Evolutionary conservation across 2,888 invertebrate species (phyloP).

Genomic region (Lasius platythorax): DNA sequence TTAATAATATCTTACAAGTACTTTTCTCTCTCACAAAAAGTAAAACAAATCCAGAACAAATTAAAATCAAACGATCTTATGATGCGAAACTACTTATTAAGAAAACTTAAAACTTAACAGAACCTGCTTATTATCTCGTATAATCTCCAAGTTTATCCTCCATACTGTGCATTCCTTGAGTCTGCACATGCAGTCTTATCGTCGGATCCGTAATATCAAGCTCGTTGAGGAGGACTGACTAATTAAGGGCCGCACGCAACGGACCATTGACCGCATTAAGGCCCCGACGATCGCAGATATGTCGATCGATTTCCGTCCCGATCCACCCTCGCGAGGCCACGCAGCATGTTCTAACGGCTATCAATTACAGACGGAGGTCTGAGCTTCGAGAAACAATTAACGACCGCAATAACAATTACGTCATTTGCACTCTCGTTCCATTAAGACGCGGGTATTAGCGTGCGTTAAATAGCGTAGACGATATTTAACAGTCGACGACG

Average conservation of each 20-base stretch:
- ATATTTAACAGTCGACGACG: constrained; percentile 16
- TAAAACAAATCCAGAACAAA: not conserved
- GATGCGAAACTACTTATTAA: not conserved
- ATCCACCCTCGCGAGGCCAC: constrained; percentile 10
- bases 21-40: not conserved
- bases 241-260: constrained; percentile 56
- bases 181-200: constrained; percentile 24
- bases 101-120: not conserved
- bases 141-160: constrained; percentile 10
- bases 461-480: not conserved
- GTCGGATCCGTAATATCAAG: constrained; percentile 36
- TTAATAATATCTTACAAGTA: not conserved
- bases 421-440: constrained; percentile 17
- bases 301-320: constrained; percentile 58
- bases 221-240: constrained; percentile 32
- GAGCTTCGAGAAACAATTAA: constrained; percentile 46
- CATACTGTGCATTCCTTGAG: constrained; percentile 10
- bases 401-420: constrained; percentile 31
- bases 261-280: constrained; percentile 59
- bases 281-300: constrained; percentile 49
- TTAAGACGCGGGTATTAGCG: constrained; percentile 21
- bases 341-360: constrained; percentile 17
- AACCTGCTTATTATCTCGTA: not conserved
- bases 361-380: constrained; percentile 40
- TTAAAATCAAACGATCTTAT: not conserved